A percentile compares a stretch with the other conserved stretches of the same genome.
phyloP scores from a whole-genome alignment of 2,113 vertebrate genomes.

The Cairina moschata region DNA sequence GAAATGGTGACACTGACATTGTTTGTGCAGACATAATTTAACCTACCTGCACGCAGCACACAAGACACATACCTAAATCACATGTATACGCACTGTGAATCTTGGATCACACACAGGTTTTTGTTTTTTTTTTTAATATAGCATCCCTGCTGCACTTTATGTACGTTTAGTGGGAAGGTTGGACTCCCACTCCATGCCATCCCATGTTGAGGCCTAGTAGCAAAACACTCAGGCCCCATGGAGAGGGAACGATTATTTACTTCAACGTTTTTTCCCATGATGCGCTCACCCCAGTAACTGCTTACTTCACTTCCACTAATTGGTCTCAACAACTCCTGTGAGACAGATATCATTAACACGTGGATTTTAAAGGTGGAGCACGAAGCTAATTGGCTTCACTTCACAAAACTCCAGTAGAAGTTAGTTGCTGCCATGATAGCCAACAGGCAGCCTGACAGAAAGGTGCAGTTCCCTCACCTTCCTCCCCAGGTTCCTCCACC shows the following conservation, averaged over 20 bases:
- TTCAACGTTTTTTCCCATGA: background rate
- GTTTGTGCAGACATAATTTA: background rate
- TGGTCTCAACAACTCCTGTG: background rate
- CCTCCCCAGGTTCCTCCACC: background rate
- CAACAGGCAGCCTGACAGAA: background rate
- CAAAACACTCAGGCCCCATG: background rate
- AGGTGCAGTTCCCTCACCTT: background rate
- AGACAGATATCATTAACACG: background rate
- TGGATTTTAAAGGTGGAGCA: background rate
- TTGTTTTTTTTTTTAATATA: background rate
- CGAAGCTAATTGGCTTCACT: background rate
- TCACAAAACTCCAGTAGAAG: background rate
- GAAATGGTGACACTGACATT: background rate
- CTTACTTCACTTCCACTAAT: background rate
- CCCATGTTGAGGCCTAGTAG: background rate
- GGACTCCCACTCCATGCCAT: rapidly evolving
- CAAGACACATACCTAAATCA: background rate
- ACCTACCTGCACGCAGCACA: background rate
- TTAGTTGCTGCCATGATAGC: background rate
- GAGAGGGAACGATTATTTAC: background rate
- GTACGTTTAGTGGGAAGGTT: background rate
- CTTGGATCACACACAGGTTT: rapidly evolving
- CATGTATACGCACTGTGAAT: no score
- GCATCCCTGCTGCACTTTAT: background rate
- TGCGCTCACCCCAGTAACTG: background rate